Evolutionary conservation across 2,888 invertebrate genomes (phyloP), one percentile per base, ranked within the genome.

Genomic region (Ophraella communa): DNA sequence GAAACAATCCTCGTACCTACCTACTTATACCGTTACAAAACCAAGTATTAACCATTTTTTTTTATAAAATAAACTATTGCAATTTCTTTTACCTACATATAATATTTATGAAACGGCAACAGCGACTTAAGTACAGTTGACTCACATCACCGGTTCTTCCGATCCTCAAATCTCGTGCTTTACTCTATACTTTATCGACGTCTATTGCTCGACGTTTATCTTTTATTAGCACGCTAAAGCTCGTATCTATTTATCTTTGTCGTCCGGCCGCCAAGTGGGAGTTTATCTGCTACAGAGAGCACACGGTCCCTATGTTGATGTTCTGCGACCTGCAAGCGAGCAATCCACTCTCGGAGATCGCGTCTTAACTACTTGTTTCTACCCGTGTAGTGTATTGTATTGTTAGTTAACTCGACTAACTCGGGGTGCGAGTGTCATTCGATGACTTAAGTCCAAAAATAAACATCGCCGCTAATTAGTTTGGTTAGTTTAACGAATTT

Each of bases 101-200:
- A 21, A 21, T 42, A 21, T n/a, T 3, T 14, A 17, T 4, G 21
- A 42, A 7, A 33, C 47, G 35, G 21, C 58, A 58, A 64, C 62
- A 20, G 27, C 49, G 56, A 35, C 18, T 14, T 30, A 60, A 60
- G 47, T 62, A 58, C 65, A 65, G 56, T 54, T 58, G 57, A 54
- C 53, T 64, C 58, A 49, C 54, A 58, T 65, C 65, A 60, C 53
- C 45, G 61, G 53, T 65, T 51, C 49, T 24, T 51, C 11, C 49
- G 27, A 24, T 24, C 27, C 49, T 51, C 17, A 24, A 51, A 51
- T 51, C 49, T 51, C 27, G n/a, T 23, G 21, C n/a, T 20, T 51
- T 24, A 51, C 23, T 51, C 49, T 51, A 24, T 51, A 24, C n/a
- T 24, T 14, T 17, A 8, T 51, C 27, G 49, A 23, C n/a, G 2